These are phyloP conservation scores for Gymnothorax reevesii DNA, from an alignment of 2,797 vertebrate species.

Conservation along the genomic window DNA sequence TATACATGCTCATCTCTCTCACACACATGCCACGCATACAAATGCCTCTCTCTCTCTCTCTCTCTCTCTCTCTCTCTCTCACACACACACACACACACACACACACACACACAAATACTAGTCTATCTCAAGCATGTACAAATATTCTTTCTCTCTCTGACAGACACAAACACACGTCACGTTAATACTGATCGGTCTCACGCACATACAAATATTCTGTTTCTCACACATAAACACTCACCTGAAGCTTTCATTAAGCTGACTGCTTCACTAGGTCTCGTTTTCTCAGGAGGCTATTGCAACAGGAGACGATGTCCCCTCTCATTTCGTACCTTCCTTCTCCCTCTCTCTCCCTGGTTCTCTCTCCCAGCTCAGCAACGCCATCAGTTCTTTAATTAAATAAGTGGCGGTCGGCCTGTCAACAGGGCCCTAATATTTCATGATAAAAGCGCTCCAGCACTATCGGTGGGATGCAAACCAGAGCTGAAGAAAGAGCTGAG, in stretches of 20 bases:
- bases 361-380: conserved; percentile 16
- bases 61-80: too few species aligned
- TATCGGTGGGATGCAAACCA: not conserved
- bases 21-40: too few species aligned
- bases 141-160: too few species aligned
- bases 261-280: not conserved
- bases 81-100: not conserved
- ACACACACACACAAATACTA: not conserved
- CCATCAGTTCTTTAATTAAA: conserved; percentile 27
- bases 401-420: conserved; percentile 21
- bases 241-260: conserved; percentile 12
- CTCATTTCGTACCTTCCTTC: not conserved
- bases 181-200: not conserved
- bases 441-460: conserved; percentile 13
- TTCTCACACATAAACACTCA: conserved; percentile 10
- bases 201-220: not conserved
- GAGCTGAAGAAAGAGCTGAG: not conserved
- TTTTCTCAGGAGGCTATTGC: not conserved
- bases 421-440: conserved; percentile 18
- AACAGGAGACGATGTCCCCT: not conserved
- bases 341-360: not conserved
- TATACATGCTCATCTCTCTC: too few species aligned
- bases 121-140: too few species aligned
- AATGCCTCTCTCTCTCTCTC: too few species aligned
- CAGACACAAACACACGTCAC: too few species aligned